Percentiles rank a stretch among this genome's conserved stretches.
Evolutionary conservation across 2,888 invertebrate genomes (phyloP).

Genomic region (Drosophila pegasa): DNA sequence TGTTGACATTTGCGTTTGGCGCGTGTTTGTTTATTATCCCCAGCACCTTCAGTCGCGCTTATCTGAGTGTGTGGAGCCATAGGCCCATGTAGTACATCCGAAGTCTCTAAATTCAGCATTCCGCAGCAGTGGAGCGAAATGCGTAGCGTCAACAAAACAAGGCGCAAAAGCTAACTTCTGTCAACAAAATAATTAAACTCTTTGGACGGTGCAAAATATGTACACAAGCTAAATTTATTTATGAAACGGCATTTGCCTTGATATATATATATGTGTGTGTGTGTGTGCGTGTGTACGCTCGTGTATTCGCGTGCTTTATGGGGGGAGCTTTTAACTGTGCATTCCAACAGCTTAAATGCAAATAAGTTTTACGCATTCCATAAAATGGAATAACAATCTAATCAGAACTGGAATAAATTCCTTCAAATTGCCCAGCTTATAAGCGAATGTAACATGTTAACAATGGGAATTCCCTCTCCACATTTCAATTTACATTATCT

Average conservation of each 20-base stretch:
- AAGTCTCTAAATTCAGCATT: constrained; percentile 60
- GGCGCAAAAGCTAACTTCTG: constrained; percentile 68
- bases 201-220: constrained; percentile 54
- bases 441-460: too few relatives aligned
- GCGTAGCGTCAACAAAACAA: constrained; percentile 50
- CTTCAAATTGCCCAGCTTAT: background rate
- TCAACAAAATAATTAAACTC: constrained; percentile 76
- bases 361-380: background rate
- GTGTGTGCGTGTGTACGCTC: background rate
- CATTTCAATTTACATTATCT: too few relatives aligned
- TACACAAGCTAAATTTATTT: constrained; percentile 46
- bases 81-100: constrained; percentile 30
- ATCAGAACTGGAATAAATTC: background rate
- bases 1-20: constrained; percentile 74
- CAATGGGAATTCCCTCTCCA: too few relatives aligned
- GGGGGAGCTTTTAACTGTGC: constrained; percentile 4
- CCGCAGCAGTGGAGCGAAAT: constrained; percentile 58
- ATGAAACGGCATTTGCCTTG: constrained; percentile 20
- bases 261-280: background rate
- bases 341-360: constrained; percentile 10
- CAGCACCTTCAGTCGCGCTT: constrained; percentile 55
- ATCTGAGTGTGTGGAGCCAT: constrained; percentile 30
- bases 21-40: constrained; percentile 63
- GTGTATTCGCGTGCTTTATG: background rate
- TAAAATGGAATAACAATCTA: background rate